Evolutionary conservation across 1,140 invertebrate species (phyloP).

Genomic region (Drosophila pandora): DNA sequence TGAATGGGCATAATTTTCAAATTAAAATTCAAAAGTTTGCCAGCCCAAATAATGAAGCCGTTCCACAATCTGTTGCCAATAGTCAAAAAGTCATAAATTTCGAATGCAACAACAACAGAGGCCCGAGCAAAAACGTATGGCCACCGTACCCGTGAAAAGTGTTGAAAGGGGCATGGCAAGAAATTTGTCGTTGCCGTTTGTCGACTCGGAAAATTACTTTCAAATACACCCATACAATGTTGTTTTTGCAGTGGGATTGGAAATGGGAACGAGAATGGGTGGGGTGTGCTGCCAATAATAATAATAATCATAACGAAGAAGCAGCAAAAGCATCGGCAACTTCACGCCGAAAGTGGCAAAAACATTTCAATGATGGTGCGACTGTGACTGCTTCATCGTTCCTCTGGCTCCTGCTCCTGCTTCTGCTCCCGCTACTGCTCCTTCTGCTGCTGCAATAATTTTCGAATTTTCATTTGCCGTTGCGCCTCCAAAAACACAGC

Average conservation of each 20-base stretch:
- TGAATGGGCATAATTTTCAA: conserved; percentile 73
- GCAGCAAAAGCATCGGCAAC: conserved; percentile 51
- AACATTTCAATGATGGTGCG: conserved; percentile 75
- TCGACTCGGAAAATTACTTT: conserved; percentile 53
- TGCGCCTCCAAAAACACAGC: conserved; percentile 62
- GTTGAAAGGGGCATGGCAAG: conserved; percentile 60
- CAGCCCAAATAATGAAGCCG: conserved; percentile 75
- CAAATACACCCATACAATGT: conserved; percentile 73
- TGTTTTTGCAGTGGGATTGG: conserved; percentile 27
- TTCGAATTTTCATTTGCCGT: conserved; percentile 75
- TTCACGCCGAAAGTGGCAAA: conserved; percentile 77
- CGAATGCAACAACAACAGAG: conserved; percentile 65
- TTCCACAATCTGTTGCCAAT: conserved; percentile 77
- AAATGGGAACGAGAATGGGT: neutral
- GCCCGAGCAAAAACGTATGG: conserved; percentile 52
- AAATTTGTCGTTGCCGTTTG: conserved; percentile 56
- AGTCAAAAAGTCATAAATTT: conserved; percentile 82
- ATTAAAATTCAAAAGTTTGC: conserved; percentile 82
- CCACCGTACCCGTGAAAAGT: conserved; percentile 39
- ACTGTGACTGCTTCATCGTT: conserved; percentile 19
- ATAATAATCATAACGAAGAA: conserved; percentile 74
- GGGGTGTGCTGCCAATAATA: conserved; percentile 62
- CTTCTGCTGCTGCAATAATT: conserved; percentile 75
- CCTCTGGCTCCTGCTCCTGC: conserved; percentile 31
- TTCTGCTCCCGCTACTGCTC: conserved; percentile 2